These are phyloP conservation scores for Melanotaenia maccullochi DNA, from an alignment of 2,797 vertebrate species.

Conservation along the genomic window DNA sequence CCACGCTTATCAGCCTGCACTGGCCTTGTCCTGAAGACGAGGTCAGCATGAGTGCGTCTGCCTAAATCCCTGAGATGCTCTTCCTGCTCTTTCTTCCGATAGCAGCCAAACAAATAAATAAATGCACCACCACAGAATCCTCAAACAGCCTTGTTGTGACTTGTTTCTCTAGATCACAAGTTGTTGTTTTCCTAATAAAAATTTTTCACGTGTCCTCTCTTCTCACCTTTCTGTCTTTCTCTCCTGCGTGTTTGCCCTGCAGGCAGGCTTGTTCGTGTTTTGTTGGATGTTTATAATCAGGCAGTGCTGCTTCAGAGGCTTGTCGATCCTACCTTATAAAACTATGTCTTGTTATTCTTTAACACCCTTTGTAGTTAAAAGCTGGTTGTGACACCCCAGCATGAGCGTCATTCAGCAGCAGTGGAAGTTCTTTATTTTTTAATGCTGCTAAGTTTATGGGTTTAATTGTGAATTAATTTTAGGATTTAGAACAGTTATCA, in stretches of 20 bases:
- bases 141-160: slow-evolving; percentile 63
- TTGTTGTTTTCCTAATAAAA: slow-evolving; percentile 46
- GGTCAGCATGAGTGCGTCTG: slow-evolving; percentile 40
- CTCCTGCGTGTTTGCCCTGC: slow-evolving; percentile 46
- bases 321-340: slow-evolving; percentile 46
- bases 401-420: slow-evolving; percentile 14
- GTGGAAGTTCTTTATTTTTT: slow-evolving; percentile 33
- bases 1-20: background rate
- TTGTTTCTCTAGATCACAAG: slow-evolving; percentile 50
- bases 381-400: slow-evolving; percentile 11
- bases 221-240: slow-evolving; percentile 16
- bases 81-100: slow-evolving; percentile 48
- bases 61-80: slow-evolving; percentile 19
- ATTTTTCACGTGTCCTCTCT: slow-evolving; percentile 38
- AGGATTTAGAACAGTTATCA: slow-evolving; percentile 8
- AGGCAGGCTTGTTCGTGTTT: slow-evolving; percentile 62
- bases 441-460: slow-evolving; percentile 21
- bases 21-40: slow-evolving; percentile 15
- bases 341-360: slow-evolving; percentile 50
- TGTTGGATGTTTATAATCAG: slow-evolving; percentile 68
- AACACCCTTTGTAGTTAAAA: slow-evolving; percentile 54
- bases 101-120: slow-evolving; percentile 29
- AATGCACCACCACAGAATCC: slow-evolving; percentile 38
- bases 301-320: slow-evolving; percentile 51
- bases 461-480: slow-evolving; percentile 20